Percentiles rank a stretch among this genome's conserved stretches.
These are phyloP conservation scores for Serripes groenlandicus DNA, from an alignment of 2,888 invertebrate species.

Conservation along the genomic window DNA sequence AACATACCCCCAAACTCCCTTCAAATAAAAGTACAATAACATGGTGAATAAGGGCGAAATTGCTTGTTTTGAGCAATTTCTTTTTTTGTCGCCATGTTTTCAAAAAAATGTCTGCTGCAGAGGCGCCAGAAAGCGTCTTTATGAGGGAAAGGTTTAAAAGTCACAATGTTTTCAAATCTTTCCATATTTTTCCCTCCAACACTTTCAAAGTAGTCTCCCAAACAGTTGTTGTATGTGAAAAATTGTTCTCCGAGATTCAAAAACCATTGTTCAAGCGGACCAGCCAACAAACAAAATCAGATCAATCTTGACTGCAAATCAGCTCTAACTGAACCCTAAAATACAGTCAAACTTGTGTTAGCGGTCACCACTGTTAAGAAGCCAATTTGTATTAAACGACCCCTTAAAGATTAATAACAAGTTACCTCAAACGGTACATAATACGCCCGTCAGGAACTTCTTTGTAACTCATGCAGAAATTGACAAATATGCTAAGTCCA, in stretches of 20 bases:
- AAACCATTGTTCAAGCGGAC: neutral
- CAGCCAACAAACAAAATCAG: no score
- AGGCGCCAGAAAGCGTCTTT: neutral
- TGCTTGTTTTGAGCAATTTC: neutral
- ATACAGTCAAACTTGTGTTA: no score
- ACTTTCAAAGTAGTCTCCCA: neutral
- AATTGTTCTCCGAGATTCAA: neutral
- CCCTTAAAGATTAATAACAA: no score
- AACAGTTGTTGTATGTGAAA: neutral
- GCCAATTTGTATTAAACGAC: no score
- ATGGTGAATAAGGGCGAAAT: neutral
- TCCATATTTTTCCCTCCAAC: neutral
- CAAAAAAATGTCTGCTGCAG: neutral
- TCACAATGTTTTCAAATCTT: neutral
- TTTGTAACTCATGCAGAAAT: no score
- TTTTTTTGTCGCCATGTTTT: neutral
- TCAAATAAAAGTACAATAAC: no score
- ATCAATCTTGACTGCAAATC: no score
- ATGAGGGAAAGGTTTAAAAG: neutral
- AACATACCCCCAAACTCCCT: no score
- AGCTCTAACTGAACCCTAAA: neutral
- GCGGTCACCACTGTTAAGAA: no score
- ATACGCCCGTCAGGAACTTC: no score
- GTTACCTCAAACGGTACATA: no score
- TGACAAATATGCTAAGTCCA: no score